Evolutionary conservation across 2,113 vertebrate species (phyloP).

Genomic region (Verasper variegatus): DNA sequence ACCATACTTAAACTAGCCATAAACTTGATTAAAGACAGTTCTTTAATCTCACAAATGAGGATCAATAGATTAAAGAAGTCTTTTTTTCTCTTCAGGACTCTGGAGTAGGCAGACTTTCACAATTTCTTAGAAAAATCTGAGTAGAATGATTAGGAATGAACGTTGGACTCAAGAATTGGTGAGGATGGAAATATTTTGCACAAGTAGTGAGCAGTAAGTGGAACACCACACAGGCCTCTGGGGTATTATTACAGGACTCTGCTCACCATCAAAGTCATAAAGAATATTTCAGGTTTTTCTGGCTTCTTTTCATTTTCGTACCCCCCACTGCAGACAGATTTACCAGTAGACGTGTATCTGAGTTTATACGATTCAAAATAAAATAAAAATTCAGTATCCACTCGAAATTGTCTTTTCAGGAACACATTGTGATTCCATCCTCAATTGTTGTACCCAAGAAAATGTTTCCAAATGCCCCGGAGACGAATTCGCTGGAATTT

Average conservation of each 20-base stretch:
- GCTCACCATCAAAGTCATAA: constrained; percentile 61
- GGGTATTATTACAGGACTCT: constrained; percentile 59
- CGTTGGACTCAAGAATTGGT: constrained; percentile 50
- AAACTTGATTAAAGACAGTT: constrained; percentile 55
- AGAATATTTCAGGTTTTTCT: constrained; percentile 42
- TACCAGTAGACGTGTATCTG: constrained; percentile 23
- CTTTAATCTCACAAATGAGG: constrained; percentile 65
- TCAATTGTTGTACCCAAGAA: constrained; percentile 22
- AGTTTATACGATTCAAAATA: constrained; percentile 32
- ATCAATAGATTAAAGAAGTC: constrained; percentile 56
- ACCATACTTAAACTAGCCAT: constrained; percentile 31
- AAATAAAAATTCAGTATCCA: constrained; percentile 6
- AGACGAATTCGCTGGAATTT: constrained; percentile 36
- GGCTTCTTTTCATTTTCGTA: constrained; percentile 32
- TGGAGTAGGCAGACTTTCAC: constrained; percentile 23
- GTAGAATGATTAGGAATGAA: constrained; percentile 52
- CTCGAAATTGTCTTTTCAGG: constrained; percentile 40
- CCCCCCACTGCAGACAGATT: constrained; percentile 15
- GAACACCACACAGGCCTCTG: constrained; percentile 45
- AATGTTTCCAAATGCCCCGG: constrained; percentile 34
- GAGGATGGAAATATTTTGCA: constrained; percentile 47
- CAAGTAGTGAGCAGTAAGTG: constrained; percentile 37
- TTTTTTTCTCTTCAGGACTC: constrained; percentile 26
- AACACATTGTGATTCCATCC: constrained; percentile 43
- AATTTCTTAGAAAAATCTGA: constrained; percentile 38